phyloP scores from a whole-genome alignment of 2,113 vertebrate genomes.

The Pelecanoides urinatrix region DNA sequence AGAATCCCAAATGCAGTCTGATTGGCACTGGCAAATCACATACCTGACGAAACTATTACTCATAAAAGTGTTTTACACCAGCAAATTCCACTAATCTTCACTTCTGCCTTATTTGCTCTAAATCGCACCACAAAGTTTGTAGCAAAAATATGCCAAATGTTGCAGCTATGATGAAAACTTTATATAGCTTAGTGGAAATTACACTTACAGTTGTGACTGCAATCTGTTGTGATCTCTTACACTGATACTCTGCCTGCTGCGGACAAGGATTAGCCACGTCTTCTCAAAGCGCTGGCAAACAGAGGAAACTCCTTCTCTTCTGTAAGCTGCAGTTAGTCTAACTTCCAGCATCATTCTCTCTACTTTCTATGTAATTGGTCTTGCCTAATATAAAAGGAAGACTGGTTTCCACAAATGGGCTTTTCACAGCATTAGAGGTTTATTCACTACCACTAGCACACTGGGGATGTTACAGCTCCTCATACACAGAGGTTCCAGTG shows the following conservation, averaged over 20 bases:
- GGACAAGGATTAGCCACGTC: background rate
- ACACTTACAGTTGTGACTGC: background rate
- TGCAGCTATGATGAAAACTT: background rate
- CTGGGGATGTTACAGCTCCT: background rate
- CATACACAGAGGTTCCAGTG: rapidly evolving
- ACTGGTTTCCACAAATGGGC: background rate
- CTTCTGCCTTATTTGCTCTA: background rate
- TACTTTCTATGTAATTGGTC: background rate
- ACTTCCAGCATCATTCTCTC: background rate
- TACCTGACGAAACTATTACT: background rate
- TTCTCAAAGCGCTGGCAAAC: background rate
- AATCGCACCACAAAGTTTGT: background rate
- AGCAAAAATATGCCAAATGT: background rate
- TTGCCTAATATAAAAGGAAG: background rate
- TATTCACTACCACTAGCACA: background rate
- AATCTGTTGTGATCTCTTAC: background rate
- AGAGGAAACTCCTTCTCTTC: background rate
- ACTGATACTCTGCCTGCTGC: background rate
- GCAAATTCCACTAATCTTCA: background rate
- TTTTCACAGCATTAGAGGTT: background rate
- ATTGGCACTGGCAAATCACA: background rate
- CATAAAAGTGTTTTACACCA: background rate
- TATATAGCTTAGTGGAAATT: background rate
- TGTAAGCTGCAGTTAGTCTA: background rate
- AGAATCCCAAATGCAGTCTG: background rate